Evolutionary conservation across 92 coral and sea anemone species (phyloP).

Genomic region (Parazoanthus atlanticus): DNA sequence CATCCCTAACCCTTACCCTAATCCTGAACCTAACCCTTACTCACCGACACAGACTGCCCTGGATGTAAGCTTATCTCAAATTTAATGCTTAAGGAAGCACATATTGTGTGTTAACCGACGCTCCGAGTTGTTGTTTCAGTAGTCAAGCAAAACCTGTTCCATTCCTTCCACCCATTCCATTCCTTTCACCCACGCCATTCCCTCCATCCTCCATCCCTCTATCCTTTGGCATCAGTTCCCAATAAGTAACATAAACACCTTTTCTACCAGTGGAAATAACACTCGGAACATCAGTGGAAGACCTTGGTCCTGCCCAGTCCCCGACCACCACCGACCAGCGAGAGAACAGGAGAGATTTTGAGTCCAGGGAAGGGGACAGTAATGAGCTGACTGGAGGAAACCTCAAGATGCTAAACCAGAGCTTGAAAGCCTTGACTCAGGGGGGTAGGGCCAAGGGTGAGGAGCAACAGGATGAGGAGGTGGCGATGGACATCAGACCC

Average conservation of each 20-base stretch:
- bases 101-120: too few relatives aligned
- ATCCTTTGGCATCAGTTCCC: slow-evolving; percentile 16
- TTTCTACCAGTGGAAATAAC: slow-evolving; percentile 59
- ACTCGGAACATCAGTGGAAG: slow-evolving; percentile 47
- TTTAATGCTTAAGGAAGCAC: too few relatives aligned
- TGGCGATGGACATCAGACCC: slow-evolving; percentile 76
- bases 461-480: slow-evolving; percentile 67
- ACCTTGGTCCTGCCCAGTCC: slow-evolving; percentile 81
- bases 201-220: background rate
- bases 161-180: too few relatives aligned
- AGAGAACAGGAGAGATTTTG: slow-evolving; percentile 57
- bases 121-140: too few relatives aligned
- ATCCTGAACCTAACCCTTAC: too few relatives aligned
- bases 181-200: too few relatives aligned
- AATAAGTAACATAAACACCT: background rate
- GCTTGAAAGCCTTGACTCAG: slow-evolving; percentile 69
- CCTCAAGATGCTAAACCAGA: slow-evolving; percentile 70
- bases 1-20: too few relatives aligned
- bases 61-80: too few relatives aligned
- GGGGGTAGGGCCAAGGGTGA: slow-evolving; percentile 38
- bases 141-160: too few relatives aligned
- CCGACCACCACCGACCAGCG: slow-evolving; percentile 68
- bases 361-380: slow-evolving; percentile 58
- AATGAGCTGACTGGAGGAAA: slow-evolving; percentile 96
- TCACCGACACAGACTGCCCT: too few relatives aligned